A percentile compares a stretch with the other conserved stretches of the same genome.
These are phyloP conservation scores for Drosophila fuyamai DNA, from an alignment of 1,140 invertebrate genomes.

Conservation along the genomic window DNA sequence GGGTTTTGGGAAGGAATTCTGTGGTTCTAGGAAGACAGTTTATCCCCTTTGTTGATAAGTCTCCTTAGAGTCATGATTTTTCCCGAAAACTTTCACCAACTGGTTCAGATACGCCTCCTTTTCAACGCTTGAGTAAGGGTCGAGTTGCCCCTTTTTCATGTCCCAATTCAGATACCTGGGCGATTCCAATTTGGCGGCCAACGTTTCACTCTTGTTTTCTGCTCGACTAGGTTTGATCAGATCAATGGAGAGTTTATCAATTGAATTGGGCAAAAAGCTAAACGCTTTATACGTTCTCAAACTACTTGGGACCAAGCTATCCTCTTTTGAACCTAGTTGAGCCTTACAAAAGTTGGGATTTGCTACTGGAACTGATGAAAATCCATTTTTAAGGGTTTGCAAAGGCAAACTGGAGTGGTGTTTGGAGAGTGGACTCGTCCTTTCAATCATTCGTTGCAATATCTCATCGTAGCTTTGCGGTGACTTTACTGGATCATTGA, in stretches of 20 bases:
- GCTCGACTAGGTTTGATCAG: slow-evolving; percentile 20
- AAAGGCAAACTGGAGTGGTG: too few species aligned
- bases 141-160: slow-evolving; percentile 28
- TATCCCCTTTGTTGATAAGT: neutral
- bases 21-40: neutral
- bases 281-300: slow-evolving; percentile 29
- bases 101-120: slow-evolving; percentile 55
- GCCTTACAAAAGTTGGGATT: neutral
- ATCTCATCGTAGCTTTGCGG: slow-evolving; percentile 8
- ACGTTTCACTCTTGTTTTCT: neutral
- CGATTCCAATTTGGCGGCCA: neutral
- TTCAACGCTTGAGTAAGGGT: slow-evolving; percentile 19
- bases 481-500: neutral
- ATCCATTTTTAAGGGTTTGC: neutral
- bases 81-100: slow-evolving; percentile 36
- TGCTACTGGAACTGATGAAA: neutral
- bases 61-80: slow-evolving; percentile 17
- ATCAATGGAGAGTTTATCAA: slow-evolving; percentile 25
- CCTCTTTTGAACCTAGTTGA: neutral
- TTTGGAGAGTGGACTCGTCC: slow-evolving; percentile 14
- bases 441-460: slow-evolving; percentile 43
- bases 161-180: slow-evolving; percentile 62
- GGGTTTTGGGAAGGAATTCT: neutral
- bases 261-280: neutral
- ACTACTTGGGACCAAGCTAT: neutral